Evolutionary conservation across 2,888 invertebrate genomes (phyloP), one percentile per base, ranked within the genome.

Genomic region (Melieria omissa): DNA sequence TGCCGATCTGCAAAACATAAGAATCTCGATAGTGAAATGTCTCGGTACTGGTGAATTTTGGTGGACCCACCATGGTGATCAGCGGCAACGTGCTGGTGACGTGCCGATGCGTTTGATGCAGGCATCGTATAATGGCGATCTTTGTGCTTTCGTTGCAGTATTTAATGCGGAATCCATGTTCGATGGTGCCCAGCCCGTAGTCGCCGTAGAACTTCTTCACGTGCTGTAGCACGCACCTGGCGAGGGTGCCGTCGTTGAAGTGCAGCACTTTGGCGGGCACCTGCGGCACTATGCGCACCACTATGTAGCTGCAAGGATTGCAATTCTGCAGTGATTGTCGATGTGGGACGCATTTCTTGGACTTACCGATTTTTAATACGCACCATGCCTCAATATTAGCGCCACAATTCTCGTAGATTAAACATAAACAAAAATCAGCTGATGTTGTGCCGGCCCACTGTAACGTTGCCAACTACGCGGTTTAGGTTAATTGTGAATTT

Each of bases 141-240:
- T 90, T 90, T 0, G 95, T 95, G 72, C 90, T 89, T 77, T 91
- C 89, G 86, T 95, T 95, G 81, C 93, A 93, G 86, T 95, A 95
- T 88, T 93, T 94, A 42, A 92, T 92, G 82, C 89, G 87, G 80
- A 95, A 92, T 42, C 94, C 95, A 70, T 90, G 88, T 80, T 90
- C 90, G 7, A 93, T 89, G 2, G 93, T 88, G 8, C 93, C 94
- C 47, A 89, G 86, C 9, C 94, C 95, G 83, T 92, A 93, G 81
- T 94, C 93, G 0, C 95, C 95, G 84, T 93, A 92, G 70, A 92
- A 82, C 80, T 91, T 90, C 80, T 92, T 90, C 12, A 95, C 90
- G 86, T 91, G 91, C 42, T 88, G 86, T 16, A 91, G 80, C 64
- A 95, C 85, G 60, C 82, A 81, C 71, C 83, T 83, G 5, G 79